These are phyloP conservation scores for Pocillopora meandrina DNA, from an alignment of 92 coral and sea anemone genomes.

Conservation along the genomic window DNA sequence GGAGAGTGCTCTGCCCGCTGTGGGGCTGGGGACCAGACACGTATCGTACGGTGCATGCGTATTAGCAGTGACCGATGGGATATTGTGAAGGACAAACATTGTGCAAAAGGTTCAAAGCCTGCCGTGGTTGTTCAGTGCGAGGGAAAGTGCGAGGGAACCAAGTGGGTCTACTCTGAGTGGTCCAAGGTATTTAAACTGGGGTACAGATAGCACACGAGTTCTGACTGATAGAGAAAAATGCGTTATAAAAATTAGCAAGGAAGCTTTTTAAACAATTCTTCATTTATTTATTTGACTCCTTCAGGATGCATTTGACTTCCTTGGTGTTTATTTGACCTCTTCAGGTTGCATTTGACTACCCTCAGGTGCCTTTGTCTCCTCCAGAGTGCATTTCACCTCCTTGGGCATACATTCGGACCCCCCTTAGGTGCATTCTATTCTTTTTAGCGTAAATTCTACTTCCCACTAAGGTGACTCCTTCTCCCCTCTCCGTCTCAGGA, in stretches of 20 bases:
- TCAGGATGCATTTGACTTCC: no score
- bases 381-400: no score
- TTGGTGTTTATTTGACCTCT: no score
- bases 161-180: slow-evolving; percentile 86
- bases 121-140: slow-evolving; percentile 60
- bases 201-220: neutral
- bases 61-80: slow-evolving; percentile 46
- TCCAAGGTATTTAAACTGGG: slow-evolving; percentile 56
- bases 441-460: no score
- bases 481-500: no score
- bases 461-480: no score
- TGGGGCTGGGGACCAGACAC: slow-evolving; percentile 81
- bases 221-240: neutral
- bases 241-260: neutral
- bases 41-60: slow-evolving; percentile 65
- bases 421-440: no score
- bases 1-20: slow-evolving; percentile 80
- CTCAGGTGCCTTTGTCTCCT: no score
- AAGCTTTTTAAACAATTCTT: no score
- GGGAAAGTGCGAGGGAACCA: slow-evolving; percentile 74
- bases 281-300: no score
- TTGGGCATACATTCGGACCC: no score
- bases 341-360: no score
- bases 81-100: slow-evolving; percentile 56
- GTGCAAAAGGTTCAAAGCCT: slow-evolving; percentile 63